phyloP scores from a whole-genome alignment of 2,888 invertebrate genomes.

The Scaptomyza parva region DNA sequence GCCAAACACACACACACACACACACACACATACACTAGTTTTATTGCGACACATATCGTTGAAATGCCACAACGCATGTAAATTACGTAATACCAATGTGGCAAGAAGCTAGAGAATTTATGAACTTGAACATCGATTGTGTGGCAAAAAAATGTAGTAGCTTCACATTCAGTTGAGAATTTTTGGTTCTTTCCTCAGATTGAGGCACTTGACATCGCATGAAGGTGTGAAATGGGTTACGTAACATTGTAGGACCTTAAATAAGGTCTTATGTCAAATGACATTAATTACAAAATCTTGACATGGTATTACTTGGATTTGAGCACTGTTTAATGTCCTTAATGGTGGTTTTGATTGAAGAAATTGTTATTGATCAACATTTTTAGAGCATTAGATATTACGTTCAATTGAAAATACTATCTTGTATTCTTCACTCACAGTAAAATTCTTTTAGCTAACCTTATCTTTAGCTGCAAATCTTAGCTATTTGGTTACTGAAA shows the following conservation, averaged over 20 bases:
- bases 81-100: conserved; percentile 59
- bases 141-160: conserved; percentile 13
- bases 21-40: too few species aligned
- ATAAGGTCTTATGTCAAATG: not conserved
- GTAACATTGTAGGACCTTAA: not conserved
- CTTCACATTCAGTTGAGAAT: not conserved
- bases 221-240: conserved; percentile 7
- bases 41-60: conserved; percentile 13
- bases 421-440: too few species aligned
- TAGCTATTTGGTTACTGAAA: too few species aligned
- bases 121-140: conserved; percentile 38
- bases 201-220: not conserved
- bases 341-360: not conserved
- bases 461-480: too few species aligned
- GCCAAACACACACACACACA: not conserved
- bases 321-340: not conserved
- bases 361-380: not conserved
- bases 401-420: not conserved
- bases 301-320: not conserved
- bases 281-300: not conserved
- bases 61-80: conserved; percentile 59
- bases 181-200: not conserved
- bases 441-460: too few species aligned
- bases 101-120: conserved; percentile 51
- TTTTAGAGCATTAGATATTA: not conserved